Percentiles rank a stretch among this genome's conserved stretches.
Conservation (phyloP, 2,113 vertebrate genomes). For the Corapipo altera region DNA sequence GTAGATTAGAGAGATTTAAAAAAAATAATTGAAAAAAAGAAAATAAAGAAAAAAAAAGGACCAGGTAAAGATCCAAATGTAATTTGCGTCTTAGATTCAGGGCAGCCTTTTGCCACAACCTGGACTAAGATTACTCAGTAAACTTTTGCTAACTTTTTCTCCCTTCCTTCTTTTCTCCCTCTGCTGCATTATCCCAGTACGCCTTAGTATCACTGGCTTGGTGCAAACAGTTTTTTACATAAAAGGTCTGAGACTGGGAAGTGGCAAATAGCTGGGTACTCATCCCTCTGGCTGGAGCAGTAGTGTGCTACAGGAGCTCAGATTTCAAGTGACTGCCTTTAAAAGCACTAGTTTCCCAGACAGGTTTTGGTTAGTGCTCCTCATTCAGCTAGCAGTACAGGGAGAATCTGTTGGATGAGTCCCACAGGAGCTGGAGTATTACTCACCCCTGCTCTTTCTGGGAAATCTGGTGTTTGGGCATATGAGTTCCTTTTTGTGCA, state of each 20-base stretch:
- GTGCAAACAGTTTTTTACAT: background rate
- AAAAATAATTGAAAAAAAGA: fast-evolving
- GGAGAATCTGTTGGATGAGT: background rate
- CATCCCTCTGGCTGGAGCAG: background rate
- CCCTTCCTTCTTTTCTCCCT: background rate
- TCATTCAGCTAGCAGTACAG: background rate
- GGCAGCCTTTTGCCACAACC: background rate
- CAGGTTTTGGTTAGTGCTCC: background rate
- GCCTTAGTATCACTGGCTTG: background rate
- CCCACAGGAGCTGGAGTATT: background rate
- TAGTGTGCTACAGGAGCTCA: background rate
- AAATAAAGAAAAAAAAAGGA: fast-evolving
- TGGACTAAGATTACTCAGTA: background rate
- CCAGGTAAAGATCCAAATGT: background rate
- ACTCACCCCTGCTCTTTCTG: background rate
- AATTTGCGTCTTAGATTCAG: background rate
- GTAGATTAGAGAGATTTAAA: background rate
- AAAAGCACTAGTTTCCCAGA: background rate
- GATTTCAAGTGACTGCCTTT: background rate
- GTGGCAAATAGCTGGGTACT: background rate
- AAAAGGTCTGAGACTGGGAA: background rate
- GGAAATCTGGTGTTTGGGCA: background rate
- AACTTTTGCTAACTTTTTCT: background rate
- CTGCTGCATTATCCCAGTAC: background rate
- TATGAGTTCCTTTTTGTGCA: background rate